phyloP scores from a whole-genome alignment of 2,888 invertebrate species.

The Ceramica pisi region DNA sequence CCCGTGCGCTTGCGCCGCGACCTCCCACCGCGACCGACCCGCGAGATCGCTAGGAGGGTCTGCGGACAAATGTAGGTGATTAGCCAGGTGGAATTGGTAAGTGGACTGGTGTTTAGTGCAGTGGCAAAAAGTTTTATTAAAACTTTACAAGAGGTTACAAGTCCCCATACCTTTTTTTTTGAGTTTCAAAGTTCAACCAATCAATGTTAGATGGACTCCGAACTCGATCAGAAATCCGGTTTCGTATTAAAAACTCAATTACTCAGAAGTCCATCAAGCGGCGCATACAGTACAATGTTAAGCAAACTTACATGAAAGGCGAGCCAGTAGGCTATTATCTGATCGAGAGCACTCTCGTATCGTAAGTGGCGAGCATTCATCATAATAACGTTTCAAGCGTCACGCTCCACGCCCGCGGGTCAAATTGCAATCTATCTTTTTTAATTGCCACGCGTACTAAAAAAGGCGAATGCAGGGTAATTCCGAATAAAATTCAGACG shows the following conservation, averaged over 20 bases:
- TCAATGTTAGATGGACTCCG: slow-evolving; percentile 29
- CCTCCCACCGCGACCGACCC: slow-evolving; percentile 83
- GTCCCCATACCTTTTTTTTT: neutral
- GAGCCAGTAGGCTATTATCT: slow-evolving; percentile 80
- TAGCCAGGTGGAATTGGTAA: neutral
- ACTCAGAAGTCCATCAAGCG: slow-evolving; percentile 80
- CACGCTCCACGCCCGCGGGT: slow-evolving; percentile 88
- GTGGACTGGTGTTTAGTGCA: too few relatives aligned
- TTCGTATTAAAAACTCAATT: slow-evolving; percentile 81
- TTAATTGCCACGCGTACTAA: slow-evolving; percentile 87
- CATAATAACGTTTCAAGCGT: slow-evolving; percentile 87
- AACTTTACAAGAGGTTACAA: neutral
- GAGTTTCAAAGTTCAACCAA: slow-evolving; percentile 20
- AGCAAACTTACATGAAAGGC: slow-evolving; percentile 86
- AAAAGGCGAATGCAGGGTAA: slow-evolving; percentile 82
- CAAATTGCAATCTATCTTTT: slow-evolving; percentile 90
- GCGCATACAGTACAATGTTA: slow-evolving; percentile 76
- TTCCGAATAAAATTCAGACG: slow-evolving; percentile 81
- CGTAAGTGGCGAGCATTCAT: slow-evolving; percentile 84
- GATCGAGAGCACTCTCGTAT: slow-evolving; percentile 83
- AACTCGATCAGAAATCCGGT: slow-evolving; percentile 32
- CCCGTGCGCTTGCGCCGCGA: slow-evolving; percentile 83
- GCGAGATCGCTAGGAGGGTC: slow-evolving; percentile 85
- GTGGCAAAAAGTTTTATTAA: neutral
- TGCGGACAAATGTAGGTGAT: slow-evolving; percentile 62